These are phyloP conservation scores for Drosophila sulfurigaster DNA, from an alignment of 1,140 invertebrate genomes.

Conservation along the genomic window DNA sequence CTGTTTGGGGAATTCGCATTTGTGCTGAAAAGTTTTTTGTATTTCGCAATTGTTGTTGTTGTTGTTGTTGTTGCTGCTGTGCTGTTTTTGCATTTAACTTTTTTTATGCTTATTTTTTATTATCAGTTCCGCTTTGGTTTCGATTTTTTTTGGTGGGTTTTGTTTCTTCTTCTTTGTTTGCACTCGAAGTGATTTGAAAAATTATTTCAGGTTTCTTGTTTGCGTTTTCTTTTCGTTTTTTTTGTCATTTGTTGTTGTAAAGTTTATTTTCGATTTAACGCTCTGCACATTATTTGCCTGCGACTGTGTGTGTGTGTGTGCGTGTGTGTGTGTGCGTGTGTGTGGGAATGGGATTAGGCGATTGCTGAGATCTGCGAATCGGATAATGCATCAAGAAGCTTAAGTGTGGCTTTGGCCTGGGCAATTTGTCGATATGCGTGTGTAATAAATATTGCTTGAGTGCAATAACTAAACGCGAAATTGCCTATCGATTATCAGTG, in stretches of 20 bases:
- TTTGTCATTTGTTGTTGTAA: constrained; percentile 39
- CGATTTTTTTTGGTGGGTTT: too few relatives aligned
- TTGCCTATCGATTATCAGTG: not conserved
- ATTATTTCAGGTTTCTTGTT: constrained; percentile 46
- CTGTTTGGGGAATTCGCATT: constrained; percentile 63
- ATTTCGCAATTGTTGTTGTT: constrained; percentile 32
- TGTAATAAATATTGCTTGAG: constrained; percentile 21
- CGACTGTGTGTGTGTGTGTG: constrained; percentile 4
- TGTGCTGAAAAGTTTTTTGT: constrained; percentile 46
- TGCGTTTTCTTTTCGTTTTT: constrained; percentile 23
- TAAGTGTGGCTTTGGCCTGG: constrained; percentile 17
- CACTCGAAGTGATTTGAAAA: constrained; percentile 58
- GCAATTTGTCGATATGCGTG: constrained; percentile 36
- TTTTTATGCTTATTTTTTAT: constrained; percentile 54
- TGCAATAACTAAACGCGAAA: not conserved
- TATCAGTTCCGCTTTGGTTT: constrained; percentile 41
- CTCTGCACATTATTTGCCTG: constrained; percentile 50
- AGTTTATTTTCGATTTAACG: constrained; percentile 64
- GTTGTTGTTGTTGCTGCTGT: constrained; percentile 2
- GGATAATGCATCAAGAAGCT: constrained; percentile 36
- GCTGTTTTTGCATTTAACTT: constrained; percentile 51
- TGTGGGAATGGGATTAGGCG: not conserved
- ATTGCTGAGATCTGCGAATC: constrained; percentile 18
- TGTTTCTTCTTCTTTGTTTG: constrained; percentile 1
- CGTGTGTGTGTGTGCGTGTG: not conserved